These are phyloP conservation scores for Machaerirhynchus nigripectus DNA, from an alignment of 2,113 vertebrate species.

Conservation along the genomic window DNA sequence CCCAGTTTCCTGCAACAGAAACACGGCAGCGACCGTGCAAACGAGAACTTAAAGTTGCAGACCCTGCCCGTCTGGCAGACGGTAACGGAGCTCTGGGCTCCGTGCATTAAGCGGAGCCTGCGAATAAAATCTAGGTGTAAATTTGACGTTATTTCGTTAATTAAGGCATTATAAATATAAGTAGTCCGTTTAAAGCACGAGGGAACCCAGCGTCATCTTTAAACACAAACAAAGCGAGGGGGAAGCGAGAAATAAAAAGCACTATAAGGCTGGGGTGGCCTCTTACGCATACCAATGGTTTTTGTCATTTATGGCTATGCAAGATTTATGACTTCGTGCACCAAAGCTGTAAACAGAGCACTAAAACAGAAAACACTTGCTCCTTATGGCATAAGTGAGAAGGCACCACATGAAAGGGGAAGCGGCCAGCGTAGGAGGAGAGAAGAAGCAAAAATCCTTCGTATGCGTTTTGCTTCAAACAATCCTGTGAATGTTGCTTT, in stretches of 20 bases:
- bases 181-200: constrained; percentile 67
- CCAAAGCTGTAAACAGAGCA: constrained; percentile 88
- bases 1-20: background rate
- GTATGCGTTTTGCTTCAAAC: constrained; percentile 83
- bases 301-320: constrained; percentile 86
- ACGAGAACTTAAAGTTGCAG: background rate
- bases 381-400: constrained; percentile 79
- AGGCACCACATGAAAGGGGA: constrained; percentile 78
- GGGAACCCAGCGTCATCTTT: constrained; percentile 79
- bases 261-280: constrained; percentile 79
- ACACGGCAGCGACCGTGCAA: background rate
- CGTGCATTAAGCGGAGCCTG: background rate
- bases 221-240: constrained; percentile 78
- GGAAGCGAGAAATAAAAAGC: constrained; percentile 74
- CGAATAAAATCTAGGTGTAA: constrained; percentile 52
- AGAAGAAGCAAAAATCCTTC: constrained; percentile 83
- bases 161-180: constrained; percentile 77
- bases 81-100: background rate
- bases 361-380: constrained; percentile 84
- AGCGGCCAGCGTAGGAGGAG: constrained; percentile 86
- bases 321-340: constrained; percentile 89
- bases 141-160: constrained; percentile 62
- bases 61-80: background rate
- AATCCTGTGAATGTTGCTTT: constrained; percentile 72
- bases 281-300: constrained; percentile 88